These are phyloP conservation scores for Callopanchax toddi DNA, from an alignment of 2,113 vertebrate species.

Conservation along the genomic window DNA sequence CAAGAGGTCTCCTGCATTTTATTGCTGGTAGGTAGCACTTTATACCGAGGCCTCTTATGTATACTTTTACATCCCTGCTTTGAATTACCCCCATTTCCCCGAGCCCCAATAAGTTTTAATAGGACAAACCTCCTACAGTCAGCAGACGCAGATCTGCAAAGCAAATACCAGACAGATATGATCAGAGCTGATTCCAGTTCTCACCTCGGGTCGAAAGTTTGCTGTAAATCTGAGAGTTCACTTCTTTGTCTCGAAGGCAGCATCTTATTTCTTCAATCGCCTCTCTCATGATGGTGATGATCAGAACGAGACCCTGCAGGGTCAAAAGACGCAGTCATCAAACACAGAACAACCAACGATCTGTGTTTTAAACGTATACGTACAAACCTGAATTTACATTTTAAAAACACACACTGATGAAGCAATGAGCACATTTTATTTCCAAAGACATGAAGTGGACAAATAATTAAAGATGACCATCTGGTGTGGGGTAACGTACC, in stretches of 20 bases:
- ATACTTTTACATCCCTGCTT: slow-evolving; percentile 84
- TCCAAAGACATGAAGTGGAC: neutral
- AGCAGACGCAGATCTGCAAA: slow-evolving; percentile 46
- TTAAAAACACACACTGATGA: neutral
- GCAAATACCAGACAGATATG: slow-evolving; percentile 25
- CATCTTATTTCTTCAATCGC: slow-evolving; percentile 95
- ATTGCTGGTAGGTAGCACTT: slow-evolving; percentile 84
- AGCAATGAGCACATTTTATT: neutral
- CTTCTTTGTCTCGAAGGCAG: slow-evolving; percentile 93
- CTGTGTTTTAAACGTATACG: neutral
- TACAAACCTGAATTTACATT: neutral
- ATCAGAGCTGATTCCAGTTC: slow-evolving; percentile 1
- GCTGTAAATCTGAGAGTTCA: slow-evolving; percentile 99
- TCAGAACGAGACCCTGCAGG: slow-evolving; percentile 90
- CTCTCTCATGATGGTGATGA: slow-evolving; percentile 91
- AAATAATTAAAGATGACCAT: slow-evolving; percentile 5
- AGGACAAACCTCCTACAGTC: slow-evolving; percentile 60
- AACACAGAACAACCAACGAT: neutral
- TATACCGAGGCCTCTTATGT: slow-evolving; percentile 82
- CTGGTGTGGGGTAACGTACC: slow-evolving; percentile 79
- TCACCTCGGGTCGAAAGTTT: slow-evolving; percentile 94
- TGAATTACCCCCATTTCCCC: slow-evolving; percentile 84
- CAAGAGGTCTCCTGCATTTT: slow-evolving; percentile 84
- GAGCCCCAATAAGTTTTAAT: slow-evolving; percentile 71
- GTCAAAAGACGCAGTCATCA: slow-evolving; percentile 10